phyloP scores from a whole-genome alignment of 2,888 invertebrate species.

The Saturnia japonica region DNA sequence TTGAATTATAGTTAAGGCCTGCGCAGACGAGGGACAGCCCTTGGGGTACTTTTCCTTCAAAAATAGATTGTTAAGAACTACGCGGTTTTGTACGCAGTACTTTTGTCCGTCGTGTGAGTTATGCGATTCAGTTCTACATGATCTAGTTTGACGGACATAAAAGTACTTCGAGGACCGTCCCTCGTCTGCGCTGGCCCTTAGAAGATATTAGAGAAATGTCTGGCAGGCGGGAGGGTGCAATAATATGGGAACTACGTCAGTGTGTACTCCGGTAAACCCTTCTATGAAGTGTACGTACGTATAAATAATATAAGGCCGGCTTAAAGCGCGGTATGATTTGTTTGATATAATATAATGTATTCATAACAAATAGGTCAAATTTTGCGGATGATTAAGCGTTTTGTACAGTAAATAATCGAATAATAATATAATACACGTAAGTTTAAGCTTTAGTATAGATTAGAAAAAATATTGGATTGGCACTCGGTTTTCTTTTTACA shows the following conservation, averaged over 20 bases:
- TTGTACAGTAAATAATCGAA: constrained; percentile 75
- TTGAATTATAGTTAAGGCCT: constrained; percentile 76
- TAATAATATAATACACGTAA: constrained; percentile 52
- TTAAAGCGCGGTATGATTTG: constrained; percentile 59
- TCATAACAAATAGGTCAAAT: constrained; percentile 69
- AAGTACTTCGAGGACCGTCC: too few species aligned
- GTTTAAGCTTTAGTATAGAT: constrained; percentile 67
- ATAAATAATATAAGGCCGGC: constrained; percentile 59
- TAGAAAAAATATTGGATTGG: constrained; percentile 58
- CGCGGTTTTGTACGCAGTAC: too few species aligned
- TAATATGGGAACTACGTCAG: constrained; percentile 45
- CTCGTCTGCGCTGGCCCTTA: too few species aligned
- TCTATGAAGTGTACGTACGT: constrained; percentile 76
- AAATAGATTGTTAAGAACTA: too few species aligned
- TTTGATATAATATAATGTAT: constrained; percentile 49
- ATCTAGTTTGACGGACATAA: too few species aligned
- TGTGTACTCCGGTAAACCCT: constrained; percentile 65
- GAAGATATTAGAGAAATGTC: constrained; percentile 68
- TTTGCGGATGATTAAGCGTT: constrained; percentile 73
- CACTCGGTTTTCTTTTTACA: constrained; percentile 49
- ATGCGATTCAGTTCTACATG: too few species aligned
- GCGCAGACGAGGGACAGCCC: too few species aligned
- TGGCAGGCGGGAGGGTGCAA: constrained; percentile 78
- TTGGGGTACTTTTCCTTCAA: too few species aligned
- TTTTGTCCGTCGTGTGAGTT: too few species aligned